Conservation (phyloP, 2,797 vertebrate genomes). For the Cossypha niveicapilla region DNA sequence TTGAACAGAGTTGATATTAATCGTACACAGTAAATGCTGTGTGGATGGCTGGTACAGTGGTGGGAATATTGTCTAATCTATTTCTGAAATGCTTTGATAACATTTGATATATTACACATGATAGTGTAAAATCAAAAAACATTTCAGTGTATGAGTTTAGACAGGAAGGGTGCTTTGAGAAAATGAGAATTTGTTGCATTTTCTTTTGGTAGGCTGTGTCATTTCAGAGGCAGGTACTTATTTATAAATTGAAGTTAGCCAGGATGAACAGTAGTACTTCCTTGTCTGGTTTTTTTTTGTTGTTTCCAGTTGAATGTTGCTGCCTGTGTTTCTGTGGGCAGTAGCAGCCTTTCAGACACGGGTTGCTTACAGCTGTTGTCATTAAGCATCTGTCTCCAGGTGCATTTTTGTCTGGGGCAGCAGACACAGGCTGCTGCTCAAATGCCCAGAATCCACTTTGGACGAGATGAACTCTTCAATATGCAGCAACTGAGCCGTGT, state of each 20-base stretch:
- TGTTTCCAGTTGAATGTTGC: not conserved
- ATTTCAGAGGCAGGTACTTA: not conserved
- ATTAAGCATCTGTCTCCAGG: not conserved
- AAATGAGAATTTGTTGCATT: not conserved
- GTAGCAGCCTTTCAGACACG: not conserved
- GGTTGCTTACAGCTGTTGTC: not conserved
- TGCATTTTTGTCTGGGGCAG: not conserved
- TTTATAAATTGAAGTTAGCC: not conserved
- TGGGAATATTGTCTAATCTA: not conserved
- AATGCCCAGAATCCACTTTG: not conserved
- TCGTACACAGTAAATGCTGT: not conserved
- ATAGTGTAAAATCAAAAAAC: not conserved
- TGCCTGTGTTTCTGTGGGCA: not conserved
- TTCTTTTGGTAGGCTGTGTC: not conserved
- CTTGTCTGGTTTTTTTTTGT: not conserved
- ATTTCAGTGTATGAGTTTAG: not conserved
- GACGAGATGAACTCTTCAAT: not conserved
- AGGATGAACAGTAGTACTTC: not conserved
- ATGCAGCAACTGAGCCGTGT: not conserved
- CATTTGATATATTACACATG: not conserved
- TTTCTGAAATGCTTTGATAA: not conserved
- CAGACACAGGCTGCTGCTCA: not conserved
- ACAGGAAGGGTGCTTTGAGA: not conserved
- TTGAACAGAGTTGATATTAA: not conserved
- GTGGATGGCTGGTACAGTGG: not conserved